Conservation (phyloP, 2,888 invertebrate species). For the Drosophila ustulata region DNA sequence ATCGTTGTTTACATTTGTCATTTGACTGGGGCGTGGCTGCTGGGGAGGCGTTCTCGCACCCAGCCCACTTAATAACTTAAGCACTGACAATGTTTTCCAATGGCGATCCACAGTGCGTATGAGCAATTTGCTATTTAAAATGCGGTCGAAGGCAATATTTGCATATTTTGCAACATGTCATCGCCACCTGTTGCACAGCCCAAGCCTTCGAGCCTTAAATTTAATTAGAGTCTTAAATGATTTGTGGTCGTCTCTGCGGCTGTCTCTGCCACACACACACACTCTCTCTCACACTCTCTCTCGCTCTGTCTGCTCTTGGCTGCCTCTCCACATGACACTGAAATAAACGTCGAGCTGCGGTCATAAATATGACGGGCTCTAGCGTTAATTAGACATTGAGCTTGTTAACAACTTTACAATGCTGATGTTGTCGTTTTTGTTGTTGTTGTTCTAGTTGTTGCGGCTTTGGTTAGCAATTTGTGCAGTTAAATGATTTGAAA, state of each 20-base stretch:
- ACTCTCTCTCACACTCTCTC: neutral
- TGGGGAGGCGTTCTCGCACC: neutral
- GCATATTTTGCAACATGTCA: conserved; percentile 9
- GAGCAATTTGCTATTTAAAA: conserved; percentile 27
- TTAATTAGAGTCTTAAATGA: conserved; percentile 60
- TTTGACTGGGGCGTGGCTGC: conserved; percentile 21
- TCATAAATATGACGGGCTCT: conserved; percentile 58
- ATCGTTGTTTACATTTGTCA: conserved; percentile 54
- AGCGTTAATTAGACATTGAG: conserved; percentile 57
- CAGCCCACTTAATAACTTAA: conserved; percentile 26
- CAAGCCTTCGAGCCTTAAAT: conserved; percentile 39
- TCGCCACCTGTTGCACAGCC: conserved; percentile 47
- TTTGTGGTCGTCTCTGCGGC: conserved; percentile 53
- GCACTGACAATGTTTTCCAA: too few relatives aligned
- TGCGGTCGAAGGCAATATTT: conserved; percentile 30
- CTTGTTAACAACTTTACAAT: conserved; percentile 33
- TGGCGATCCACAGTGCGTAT: conserved; percentile 21
- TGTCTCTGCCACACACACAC: neutral
- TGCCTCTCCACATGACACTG: conserved; percentile 28
- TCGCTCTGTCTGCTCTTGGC: conserved; percentile 4
- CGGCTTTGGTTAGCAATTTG: conserved; percentile 17
- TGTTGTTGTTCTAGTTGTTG: neutral
- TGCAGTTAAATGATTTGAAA: conserved; percentile 9
- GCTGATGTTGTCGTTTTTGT: neutral
- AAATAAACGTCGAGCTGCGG: conserved; percentile 58